Evolutionary conservation across 2,797 vertebrate genomes (phyloP).

Genomic region (Menidia menidia): DNA sequence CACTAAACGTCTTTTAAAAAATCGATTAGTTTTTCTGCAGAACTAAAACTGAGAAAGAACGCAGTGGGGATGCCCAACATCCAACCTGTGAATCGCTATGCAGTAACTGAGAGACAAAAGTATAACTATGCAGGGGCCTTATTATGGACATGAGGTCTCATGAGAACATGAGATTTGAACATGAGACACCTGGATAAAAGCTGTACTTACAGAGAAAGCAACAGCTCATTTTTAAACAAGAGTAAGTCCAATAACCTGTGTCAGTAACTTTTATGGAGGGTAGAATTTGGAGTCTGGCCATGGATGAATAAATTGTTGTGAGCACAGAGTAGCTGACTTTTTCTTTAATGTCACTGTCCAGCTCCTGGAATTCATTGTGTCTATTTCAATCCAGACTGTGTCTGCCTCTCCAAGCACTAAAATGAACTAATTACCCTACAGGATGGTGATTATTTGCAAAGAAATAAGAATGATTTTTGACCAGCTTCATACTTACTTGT

Average conservation of each 20-base stretch:
- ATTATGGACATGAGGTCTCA: not conserved
- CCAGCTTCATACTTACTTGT: too few species aligned
- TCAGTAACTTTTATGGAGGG: not conserved
- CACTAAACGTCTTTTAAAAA: not conserved
- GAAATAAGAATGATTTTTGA: too few species aligned
- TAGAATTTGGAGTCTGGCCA: not conserved
- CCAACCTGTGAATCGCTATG: not conserved
- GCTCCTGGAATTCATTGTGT: too few species aligned
- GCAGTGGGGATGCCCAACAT: not conserved
- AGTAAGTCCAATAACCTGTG: not conserved
- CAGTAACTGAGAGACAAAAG: not conserved
- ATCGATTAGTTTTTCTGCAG: slow-evolving; percentile 6
- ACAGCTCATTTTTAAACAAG: not conserved
- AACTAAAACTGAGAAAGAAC: slow-evolving; percentile 2
- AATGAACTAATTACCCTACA: too few species aligned
- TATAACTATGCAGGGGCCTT: not conserved
- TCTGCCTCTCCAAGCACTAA: too few species aligned
- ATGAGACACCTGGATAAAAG: not conserved
- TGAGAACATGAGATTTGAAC: not conserved
- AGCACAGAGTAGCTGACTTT: not conserved
- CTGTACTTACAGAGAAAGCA: not conserved
- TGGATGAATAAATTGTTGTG: not conserved
- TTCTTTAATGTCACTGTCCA: not conserved
- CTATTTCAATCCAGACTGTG: too few species aligned
- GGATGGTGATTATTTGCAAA: too few species aligned